phyloP scores from a whole-genome alignment of 1,140 invertebrate species.

The Zaprionus vittiger region DNA sequence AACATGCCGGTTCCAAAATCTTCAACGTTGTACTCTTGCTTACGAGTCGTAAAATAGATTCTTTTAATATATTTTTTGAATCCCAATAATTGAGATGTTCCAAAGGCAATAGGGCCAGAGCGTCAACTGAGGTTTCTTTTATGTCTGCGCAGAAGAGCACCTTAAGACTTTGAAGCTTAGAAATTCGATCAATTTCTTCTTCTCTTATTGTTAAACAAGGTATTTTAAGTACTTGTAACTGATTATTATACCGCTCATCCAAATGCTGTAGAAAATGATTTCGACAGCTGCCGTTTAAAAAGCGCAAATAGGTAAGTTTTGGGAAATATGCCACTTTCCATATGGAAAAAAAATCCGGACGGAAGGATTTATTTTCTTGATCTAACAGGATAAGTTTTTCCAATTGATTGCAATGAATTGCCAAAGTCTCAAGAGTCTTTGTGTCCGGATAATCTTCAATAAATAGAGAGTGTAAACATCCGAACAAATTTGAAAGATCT shows the following conservation, averaged over 20 bases:
- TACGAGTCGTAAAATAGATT: not conserved
- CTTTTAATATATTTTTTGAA: not conserved
- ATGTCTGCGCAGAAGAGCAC: not conserved
- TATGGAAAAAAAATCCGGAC: not conserved
- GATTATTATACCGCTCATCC: slow-evolving; percentile 3
- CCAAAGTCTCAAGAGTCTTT: not conserved
- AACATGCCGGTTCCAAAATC: too few species aligned
- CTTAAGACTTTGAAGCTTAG: not conserved
- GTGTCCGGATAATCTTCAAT: not conserved
- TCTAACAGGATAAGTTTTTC: not conserved
- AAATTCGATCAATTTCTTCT: not conserved
- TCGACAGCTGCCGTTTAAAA: not conserved
- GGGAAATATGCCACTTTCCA: slow-evolving; percentile 11
- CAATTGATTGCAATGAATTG: not conserved
- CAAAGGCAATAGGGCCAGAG: not conserved
- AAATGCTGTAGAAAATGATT: not conserved
- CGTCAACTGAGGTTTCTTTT: not conserved
- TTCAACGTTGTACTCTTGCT: not conserved
- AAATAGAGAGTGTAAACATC: not conserved
- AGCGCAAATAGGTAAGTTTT: not conserved
- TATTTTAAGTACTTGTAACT: slow-evolving; percentile 1
- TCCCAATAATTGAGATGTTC: not conserved
- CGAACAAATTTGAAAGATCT: not conserved
- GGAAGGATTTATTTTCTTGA: not conserved
- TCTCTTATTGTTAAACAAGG: not conserved